Base-by-base conservation (phyloP, 2,888 invertebrate species). In the Cetonia aurata region DNA sequence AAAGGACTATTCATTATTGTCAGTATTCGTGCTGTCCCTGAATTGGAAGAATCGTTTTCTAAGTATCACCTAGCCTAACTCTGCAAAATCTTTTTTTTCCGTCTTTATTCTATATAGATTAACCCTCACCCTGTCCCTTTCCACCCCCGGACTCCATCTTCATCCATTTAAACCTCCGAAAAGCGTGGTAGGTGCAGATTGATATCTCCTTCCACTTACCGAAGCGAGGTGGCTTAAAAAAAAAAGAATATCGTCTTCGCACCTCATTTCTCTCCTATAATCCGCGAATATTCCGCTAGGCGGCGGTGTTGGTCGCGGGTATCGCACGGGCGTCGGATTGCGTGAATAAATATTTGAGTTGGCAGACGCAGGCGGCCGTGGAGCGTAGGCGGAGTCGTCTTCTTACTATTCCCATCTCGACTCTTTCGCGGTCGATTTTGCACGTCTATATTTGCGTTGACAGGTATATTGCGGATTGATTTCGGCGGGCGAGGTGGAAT, bases 311-410 rank as follows among this genome's bases (percentile, higher is more conserved):
- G 37, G 37, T 37, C 10, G 37, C 41, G 57, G 25, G 48, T 46
- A 67, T 67, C 33, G 57, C 56, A 62, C 50, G 15, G 17, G 19
- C 50, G 50, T 65, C 62, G 50, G 50, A 65, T 65, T 65, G 62
- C 50, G 62, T 65, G 50, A 65, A 65, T 65, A 65, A 65, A 65
- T 65, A 65, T 65, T 65, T 65, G 62, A 50, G 50, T 65, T 65
- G 37, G 37, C 37, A 37, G 37, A 37, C 37, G 37, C 37, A 37
- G 37, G 37, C 37, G 37, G 37, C 8, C 1, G 4, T 37, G 50
- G 15, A 50, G 62, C 10, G 31, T 25, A 25, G 25, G 25, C 25
- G 41, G 6, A 15, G 50, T 13, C 12, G 37, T 37, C 15, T 37
- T 37, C 37, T 65, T 65, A 33, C 41, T 50, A 15, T 31, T 50